Evolutionary conservation across 2,888 invertebrate genomes (phyloP).

Genomic region (Amblyteles armatorius): DNA sequence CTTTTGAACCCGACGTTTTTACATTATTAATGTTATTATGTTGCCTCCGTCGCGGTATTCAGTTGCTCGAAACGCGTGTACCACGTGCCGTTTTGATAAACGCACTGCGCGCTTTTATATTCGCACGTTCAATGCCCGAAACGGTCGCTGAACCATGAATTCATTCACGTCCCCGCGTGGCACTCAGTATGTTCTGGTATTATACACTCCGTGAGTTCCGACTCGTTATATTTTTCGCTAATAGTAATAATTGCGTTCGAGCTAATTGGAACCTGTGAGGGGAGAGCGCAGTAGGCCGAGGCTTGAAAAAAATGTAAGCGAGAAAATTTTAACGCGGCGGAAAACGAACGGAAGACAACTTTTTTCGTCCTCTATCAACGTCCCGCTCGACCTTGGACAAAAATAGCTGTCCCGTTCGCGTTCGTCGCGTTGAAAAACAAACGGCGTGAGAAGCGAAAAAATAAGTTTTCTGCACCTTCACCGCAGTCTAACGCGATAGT

Average conservation of each 20-base stretch:
- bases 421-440: too few species aligned
- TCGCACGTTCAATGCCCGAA: constrained; percentile 35
- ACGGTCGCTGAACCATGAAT: constrained; percentile 48
- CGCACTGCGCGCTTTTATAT: constrained; percentile 22
- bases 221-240: constrained; percentile 12
- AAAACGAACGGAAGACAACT: background rate
- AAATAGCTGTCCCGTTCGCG: background rate
- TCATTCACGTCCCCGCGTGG: constrained; percentile 50
- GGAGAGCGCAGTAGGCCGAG: background rate
- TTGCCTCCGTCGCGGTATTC: background rate
- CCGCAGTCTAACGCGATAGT: background rate
- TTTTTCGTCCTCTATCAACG: background rate
- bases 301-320: background rate
- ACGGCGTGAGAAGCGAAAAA: too few species aligned
- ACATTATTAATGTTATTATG: constrained; percentile 13
- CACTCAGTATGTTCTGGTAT: constrained; percentile 43
- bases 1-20: background rate
- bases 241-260: background rate
- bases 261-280: background rate
- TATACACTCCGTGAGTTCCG: background rate
- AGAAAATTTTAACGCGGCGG: background rate
- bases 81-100: constrained; percentile 11
- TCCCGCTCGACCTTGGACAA: too few species aligned
- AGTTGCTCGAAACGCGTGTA: background rate
- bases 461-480: background rate